Evolutionary conservation across 1,140 invertebrate species (phyloP), one percentile per base, ranked within the genome.

Genomic region (Bombus impatiens): DNA sequence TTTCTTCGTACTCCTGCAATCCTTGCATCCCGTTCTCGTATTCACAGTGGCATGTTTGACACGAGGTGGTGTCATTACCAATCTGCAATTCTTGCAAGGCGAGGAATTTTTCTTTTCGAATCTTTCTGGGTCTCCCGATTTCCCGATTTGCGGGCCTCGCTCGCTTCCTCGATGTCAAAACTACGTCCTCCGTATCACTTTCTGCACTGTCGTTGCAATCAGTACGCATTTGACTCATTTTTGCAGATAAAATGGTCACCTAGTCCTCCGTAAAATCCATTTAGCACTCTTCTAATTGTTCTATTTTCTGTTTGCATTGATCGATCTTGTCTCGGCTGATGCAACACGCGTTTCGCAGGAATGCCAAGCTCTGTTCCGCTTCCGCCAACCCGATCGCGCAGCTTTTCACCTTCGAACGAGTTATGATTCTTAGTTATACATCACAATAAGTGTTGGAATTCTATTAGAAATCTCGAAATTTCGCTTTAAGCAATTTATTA

Each of bases 201-300:
- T 37, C 35, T 37, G 95, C 1, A 35, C 35, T 2, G 35, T 35
- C 35, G 2, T 2, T 35, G 2, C 2, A 2, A 35, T 35, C 35
- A 35, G 2, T 35, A 35, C 2, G 35, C 35, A 35, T 35, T 35
- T 35, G 35, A 2, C 2, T 35, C 35, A 35, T 35, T 35, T 2
- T 96, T 13, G 97, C 83, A 9, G 97, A 95, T 44, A 97, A 53
- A 78, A 96, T 95, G 13, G 96, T 67, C 71, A 95, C 92, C 6
- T 90, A 89, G 86, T 96, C 62, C 13, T 81, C 37, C 5, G 47
- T 1, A 1, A 71, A n/a, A 28, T 67, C 70, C 8, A 22, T 0
- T 22, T 82, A 12, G 2, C 47, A 71, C 15, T 67, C 57, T 25
- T 84, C 70, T 22, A 53, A 15, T 15, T 68, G 88, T 22, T 88